Conservation (phyloP, 1,140 invertebrate species). For the Microplitis demolitor region DNA sequence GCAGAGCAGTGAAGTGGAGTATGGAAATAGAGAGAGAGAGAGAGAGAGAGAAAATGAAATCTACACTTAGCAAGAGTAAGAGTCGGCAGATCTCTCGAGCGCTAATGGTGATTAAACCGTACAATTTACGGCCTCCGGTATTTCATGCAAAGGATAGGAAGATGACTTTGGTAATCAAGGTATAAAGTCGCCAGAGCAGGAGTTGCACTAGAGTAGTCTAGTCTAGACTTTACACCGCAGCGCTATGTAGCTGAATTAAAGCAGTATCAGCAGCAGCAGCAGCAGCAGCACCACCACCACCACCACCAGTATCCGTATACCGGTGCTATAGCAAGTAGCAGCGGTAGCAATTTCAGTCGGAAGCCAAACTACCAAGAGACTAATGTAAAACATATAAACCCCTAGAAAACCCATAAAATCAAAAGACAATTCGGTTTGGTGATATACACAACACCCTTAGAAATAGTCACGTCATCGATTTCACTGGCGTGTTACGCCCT, state of each 20-base stretch:
- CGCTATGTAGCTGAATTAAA: neutral
- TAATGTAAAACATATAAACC: too few relatives aligned
- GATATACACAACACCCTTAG: neutral
- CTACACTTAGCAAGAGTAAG: neutral
- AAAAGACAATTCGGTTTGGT: neutral
- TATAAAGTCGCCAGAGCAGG: neutral
- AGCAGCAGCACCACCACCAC: neutral
- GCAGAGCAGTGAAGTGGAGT: neutral
- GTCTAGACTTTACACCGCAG: neutral
- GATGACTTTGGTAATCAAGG: slow-evolving; percentile 24
- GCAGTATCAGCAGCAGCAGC: neutral
- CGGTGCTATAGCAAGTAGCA: too few relatives aligned
- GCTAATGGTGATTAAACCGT: slow-evolving; percentile 28
- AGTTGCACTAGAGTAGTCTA: neutral
- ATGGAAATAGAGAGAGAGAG: too few relatives aligned
- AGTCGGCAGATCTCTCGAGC: neutral
- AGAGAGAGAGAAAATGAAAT: too few relatives aligned
- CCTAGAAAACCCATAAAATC: too few relatives aligned
- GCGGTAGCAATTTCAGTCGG: too few relatives aligned
- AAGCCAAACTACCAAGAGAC: too few relatives aligned
- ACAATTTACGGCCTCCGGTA: slow-evolving; percentile 22
- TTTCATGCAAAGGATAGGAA: slow-evolving; percentile 21
- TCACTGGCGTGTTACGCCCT: too few relatives aligned
- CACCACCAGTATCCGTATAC: too few relatives aligned
- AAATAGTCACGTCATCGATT: too few relatives aligned